These are phyloP conservation scores for Eulemur rufifrons DNA, from an alignment of 2,113 vertebrate genomes.

Conservation along the genomic window DNA sequence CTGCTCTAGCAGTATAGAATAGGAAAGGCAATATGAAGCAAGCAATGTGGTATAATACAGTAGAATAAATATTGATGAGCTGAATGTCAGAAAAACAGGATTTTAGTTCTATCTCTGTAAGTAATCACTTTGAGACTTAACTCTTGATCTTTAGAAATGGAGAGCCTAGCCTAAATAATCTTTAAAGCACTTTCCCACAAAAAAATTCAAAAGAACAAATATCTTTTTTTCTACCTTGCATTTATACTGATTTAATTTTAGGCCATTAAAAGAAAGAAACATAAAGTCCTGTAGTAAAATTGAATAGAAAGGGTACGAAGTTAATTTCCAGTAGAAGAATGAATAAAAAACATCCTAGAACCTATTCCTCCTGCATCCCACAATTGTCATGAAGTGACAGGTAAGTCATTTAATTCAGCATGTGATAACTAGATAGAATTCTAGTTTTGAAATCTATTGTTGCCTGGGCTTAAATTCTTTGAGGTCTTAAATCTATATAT, in stretches of 20 bases:
- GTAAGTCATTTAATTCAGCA: neutral
- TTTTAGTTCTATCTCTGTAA: neutral
- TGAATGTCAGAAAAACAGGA: neutral
- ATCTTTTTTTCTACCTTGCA: neutral
- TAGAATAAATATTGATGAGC: neutral
- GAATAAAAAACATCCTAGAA: neutral
- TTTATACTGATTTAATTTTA: conserved; percentile 11
- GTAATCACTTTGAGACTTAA: neutral
- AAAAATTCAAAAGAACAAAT: neutral
- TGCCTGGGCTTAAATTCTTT: neutral
- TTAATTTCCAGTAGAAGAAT: neutral
- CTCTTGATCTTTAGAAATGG: conserved; percentile 23
- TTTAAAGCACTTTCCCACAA: neutral
- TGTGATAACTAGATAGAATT: neutral
- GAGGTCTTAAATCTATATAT: neutral
- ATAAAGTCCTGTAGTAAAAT: neutral
- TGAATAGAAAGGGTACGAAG: neutral
- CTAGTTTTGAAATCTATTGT: neutral
- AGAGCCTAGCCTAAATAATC: neutral
- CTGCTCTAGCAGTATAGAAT: no score
- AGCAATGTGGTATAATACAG: neutral
- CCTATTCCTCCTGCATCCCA: neutral
- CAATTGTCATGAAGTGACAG: neutral
- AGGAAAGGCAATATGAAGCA: neutral
- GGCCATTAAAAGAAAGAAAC: neutral